Evolutionary conservation across 2,888 invertebrate species (phyloP).

Genomic region (Melinaea menophilus): DNA sequence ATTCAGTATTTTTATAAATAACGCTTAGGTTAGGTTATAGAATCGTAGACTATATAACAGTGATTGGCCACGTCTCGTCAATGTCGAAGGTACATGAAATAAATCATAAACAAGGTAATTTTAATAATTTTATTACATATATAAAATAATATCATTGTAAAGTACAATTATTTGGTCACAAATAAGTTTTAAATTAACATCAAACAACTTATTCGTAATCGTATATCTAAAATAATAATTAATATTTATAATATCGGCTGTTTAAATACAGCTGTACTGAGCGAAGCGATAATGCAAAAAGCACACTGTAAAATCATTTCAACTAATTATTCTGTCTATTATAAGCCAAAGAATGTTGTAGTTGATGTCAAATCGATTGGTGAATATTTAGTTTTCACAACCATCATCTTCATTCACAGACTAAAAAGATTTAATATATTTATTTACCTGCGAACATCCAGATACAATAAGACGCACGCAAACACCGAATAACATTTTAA

Average conservation of each 20-base stretch:
- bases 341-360: too few relatives aligned
- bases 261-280: slow-evolving; percentile 3
- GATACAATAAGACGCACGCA: slow-evolving; percentile 20
- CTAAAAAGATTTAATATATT: slow-evolving; percentile 16
- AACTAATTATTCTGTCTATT: background rate
- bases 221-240: background rate
- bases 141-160: slow-evolving; percentile 61
- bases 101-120: slow-evolving; percentile 25
- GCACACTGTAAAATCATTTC: background rate
- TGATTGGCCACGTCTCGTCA: too few relatives aligned
- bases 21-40: background rate
- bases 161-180: slow-evolving; percentile 46
- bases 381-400: slow-evolving; percentile 21
- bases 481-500: slow-evolving; percentile 25
- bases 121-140: slow-evolving; percentile 56
- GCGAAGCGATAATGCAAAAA: background rate
- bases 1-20: too few relatives aligned
- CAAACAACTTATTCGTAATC: slow-evolving; percentile 23
- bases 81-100: slow-evolving; percentile 10
- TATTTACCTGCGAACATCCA: slow-evolving; percentile 11
- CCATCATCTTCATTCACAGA: slow-evolving; percentile 26
- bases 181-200: slow-evolving; percentile 34
- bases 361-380: too few relatives aligned
- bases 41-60: background rate
- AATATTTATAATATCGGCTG: slow-evolving; percentile 3